Evolutionary conservation across 2,797 vertebrate genomes (phyloP).

Genomic region (Malurus splendens): DNA sequence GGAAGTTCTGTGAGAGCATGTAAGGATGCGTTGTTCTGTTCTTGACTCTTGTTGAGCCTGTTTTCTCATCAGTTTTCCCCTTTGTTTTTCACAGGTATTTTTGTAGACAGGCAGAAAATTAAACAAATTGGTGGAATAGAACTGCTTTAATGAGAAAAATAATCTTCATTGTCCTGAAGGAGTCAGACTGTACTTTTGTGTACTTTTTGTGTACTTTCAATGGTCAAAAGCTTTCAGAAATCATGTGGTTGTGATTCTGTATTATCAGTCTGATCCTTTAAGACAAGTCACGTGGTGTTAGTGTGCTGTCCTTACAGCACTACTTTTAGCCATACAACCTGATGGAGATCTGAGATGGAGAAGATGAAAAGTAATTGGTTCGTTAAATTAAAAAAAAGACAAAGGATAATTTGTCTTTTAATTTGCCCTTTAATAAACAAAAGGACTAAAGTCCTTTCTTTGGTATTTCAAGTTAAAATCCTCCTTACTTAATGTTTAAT

Average conservation of each 20-base stretch:
- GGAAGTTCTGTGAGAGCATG: slow-evolving; percentile 98
- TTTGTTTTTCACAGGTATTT: background rate
- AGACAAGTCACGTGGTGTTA: background rate
- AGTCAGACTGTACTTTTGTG: background rate
- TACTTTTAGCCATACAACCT: background rate
- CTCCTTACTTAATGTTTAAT: background rate
- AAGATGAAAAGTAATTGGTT: background rate
- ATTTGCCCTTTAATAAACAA: background rate
- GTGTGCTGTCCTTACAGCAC: background rate
- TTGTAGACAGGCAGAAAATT: background rate
- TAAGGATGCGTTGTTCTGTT: slow-evolving; percentile 67
- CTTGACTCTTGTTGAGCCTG: background rate
- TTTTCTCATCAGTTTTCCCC: background rate
- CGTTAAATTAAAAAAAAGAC: background rate
- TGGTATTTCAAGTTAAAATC: background rate
- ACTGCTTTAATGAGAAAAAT: background rate
- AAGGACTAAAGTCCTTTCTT: background rate
- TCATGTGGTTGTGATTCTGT: background rate
- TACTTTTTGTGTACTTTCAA: background rate
- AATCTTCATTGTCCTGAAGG: background rate
- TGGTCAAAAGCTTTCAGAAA: background rate
- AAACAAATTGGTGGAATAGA: background rate
- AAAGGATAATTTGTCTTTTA: background rate
- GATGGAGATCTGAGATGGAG: background rate
- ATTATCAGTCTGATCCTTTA: background rate